Base-by-base conservation (phyloP, 2,113 vertebrate species). In the Diadophis punctatus region DNA sequence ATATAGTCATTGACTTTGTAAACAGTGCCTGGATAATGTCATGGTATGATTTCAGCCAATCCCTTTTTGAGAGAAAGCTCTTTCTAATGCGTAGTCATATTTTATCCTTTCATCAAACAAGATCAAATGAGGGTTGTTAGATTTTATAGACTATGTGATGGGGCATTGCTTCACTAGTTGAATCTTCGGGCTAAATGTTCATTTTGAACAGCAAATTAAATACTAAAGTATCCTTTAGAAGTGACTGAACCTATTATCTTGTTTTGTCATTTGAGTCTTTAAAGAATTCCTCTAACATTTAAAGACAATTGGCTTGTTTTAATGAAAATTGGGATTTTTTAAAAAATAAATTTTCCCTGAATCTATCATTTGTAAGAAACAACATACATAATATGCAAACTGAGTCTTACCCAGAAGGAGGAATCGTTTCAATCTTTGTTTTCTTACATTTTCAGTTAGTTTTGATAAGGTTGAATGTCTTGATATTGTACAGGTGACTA, bases 191-290 rank as follows among this genome's bases (percentile, higher is more conserved):
- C 93, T 95, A 92, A 95, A 90, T 88, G 87, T 94, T 95, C 0
- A 0, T 95, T 94, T 94, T 91, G 46, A 80, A 90, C 90, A 95
- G 48, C 51, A 68, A 94, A 92, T 94, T 95, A 94, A 48, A 91
- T 90, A 48, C 91, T 95, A 95, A 92, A 93, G 86, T 86, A 86
- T 74, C 63, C 86, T 89, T 56, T 55, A 94, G 94, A 95, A 93
- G 18, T 91, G 92, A 95, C 89, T 87, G 89, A 94, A 85, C 4
- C 87, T 63, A 94, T 95, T 96, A 93, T 90, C 68, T 92, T 92
- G 84, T 95, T 91, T 96, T 96, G 49, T 95, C 96, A 92, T 91
- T 95, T 91, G 89, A 1, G 51, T 93, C 93, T 97, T 96, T 53
- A 90, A 90, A 96, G 91, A 94, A 94, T 95, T 92, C 86, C 94